phyloP scores from a whole-genome alignment of 1,140 invertebrate species.

The Branchinecta lindahli region DNA sequence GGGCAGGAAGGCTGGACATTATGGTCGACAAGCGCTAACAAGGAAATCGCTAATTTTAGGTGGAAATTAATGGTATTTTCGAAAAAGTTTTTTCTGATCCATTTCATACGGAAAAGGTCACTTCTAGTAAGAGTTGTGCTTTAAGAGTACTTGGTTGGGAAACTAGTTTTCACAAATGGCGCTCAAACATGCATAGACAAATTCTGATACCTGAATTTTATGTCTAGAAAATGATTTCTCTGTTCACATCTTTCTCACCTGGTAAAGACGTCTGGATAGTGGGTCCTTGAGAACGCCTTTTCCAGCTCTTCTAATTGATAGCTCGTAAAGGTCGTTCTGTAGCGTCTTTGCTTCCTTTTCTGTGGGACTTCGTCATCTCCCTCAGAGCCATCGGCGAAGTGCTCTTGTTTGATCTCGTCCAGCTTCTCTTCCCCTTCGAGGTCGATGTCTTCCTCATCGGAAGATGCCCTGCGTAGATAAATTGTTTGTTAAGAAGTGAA shows the following conservation, averaged over 20 bases:
- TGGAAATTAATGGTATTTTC: too few species aligned
- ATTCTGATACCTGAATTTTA: background rate
- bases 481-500: too few species aligned
- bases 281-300: constrained; percentile 89
- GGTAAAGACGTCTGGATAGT: constrained; percentile 96
- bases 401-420: constrained; percentile 29
- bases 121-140: too few species aligned
- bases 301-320: constrained; percentile 92
- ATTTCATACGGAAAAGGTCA: too few species aligned
- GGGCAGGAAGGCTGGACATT: too few species aligned
- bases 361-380: constrained; percentile 55
- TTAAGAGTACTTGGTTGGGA: too few species aligned
- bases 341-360: constrained; percentile 76
- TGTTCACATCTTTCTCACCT: constrained; percentile 43
- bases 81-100: too few species aligned
- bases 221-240: too few species aligned
- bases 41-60: too few species aligned
- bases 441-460: constrained; percentile 16
- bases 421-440: constrained; percentile 11
- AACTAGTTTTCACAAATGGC: background rate
- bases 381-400: constrained; percentile 51
- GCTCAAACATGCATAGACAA: background rate
- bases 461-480: background rate
- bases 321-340: constrained; percentile 85
- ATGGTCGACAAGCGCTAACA: too few species aligned